Base-by-base conservation (phyloP, 2,113 vertebrate genomes). In the Callocephalon fimbriatum region DNA sequence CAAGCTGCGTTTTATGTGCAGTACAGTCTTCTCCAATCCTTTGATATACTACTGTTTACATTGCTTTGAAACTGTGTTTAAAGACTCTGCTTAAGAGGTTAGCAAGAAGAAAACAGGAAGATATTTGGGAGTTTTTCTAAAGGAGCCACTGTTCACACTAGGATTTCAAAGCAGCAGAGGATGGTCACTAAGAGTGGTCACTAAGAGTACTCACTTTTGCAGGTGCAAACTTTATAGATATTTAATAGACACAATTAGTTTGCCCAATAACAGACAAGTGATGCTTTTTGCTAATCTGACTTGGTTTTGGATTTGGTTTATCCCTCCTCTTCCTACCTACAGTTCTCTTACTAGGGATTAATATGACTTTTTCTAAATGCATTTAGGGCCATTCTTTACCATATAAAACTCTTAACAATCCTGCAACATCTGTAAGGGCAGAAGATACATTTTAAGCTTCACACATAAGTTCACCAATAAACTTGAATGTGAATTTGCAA, bases 21-120 rank as follows among this genome's bases (percentile, higher is more conserved):
- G 44, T 68, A 12, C 65, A 68, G 44, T 85, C 62, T 90, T 42
- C 58, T 81, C 62, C 79, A 81, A 9, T 38, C 26, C 65, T 93
- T 67, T 97, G 90, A 94, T 93, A 74, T 77, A 83, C 73, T 80
- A 45, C 45, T 82, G 84, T 84, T 93, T 93, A 82, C 68, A 38
- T 42, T 80, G 77, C 71, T 96, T 63, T 86, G 80, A 96, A 89
- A 74, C 84, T 79, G 48, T 70, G 54, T 81, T 92, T 95, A 87
- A 92, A 90, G 59, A 21, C 9, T 54, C 65, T 84, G 42, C 58
- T 71, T 84, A 79, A 87, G 73, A 94, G 32, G 79, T 93, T 84
- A 93, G 53, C 29, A 59, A 73, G 62, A 82, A 78, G 22, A 8
- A 93, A 83, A 72, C 62, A 93, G 37, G 61, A 13, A 88, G 58